Conservation (phyloP, 2,888 invertebrate genomes). For the Polia nebulosa region DNA sequence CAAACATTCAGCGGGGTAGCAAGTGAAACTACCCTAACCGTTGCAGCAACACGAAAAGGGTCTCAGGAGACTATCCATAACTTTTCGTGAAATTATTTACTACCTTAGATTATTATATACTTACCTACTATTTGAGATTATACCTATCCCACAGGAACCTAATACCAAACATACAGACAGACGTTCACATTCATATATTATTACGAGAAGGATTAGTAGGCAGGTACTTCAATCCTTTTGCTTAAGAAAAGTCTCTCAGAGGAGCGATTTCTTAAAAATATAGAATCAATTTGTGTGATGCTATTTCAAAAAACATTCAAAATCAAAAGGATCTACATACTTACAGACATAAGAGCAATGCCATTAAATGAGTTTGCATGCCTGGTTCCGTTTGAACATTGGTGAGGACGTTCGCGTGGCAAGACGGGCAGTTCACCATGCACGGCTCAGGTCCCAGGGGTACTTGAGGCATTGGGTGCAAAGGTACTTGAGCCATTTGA, state of each 20-base stretch:
- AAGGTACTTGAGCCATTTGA: background rate
- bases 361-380: conserved; percentile 88
- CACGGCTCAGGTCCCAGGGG: conserved; percentile 25
- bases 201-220: background rate
- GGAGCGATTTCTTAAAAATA: too few species aligned
- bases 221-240: background rate
- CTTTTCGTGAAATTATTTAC: too few species aligned
- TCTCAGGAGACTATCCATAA: too few species aligned
- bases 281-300: too few species aligned
- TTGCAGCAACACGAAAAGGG: too few species aligned
- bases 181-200: background rate
- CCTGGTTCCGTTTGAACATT: conserved; percentile 81
- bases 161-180: background rate
- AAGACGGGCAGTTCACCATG: conserved; percentile 33
- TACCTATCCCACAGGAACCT: background rate
- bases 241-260: background rate
- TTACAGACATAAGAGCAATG: conserved; percentile 84
- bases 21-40: too few species aligned
- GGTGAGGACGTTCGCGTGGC: conserved; percentile 67
- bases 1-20: too few species aligned
- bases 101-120: too few species aligned
- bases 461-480: background rate
- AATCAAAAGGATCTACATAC: background rate
- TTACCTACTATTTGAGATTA: too few species aligned
- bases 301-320: background rate